Evolutionary conservation across 2,888 invertebrate genomes (phyloP).

Genomic region (Orthosia cruda): DNA sequence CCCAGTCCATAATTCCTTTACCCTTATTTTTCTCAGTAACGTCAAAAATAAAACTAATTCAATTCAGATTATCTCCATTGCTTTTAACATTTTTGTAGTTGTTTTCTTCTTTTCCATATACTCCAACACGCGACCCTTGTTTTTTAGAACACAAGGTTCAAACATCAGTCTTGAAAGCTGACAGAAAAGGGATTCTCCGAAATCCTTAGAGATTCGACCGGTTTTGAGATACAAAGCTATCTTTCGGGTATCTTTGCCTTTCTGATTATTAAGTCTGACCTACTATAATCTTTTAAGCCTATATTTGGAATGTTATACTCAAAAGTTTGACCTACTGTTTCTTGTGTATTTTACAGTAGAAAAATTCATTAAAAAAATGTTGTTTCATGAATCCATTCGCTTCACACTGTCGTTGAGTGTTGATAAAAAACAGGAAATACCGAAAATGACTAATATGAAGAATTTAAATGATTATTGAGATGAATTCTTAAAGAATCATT

Average conservation of each 20-base stretch:
- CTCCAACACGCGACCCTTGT: not conserved
- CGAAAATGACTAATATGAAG: not conserved
- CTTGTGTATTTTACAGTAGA: not conserved
- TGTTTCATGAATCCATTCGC: too few relatives aligned
- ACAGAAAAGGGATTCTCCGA: slow-evolving; percentile 14
- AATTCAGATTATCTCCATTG: not conserved
- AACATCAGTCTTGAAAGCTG: not conserved
- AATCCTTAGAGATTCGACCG: slow-evolving; percentile 15
- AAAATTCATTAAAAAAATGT: not conserved
- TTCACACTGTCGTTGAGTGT: too few relatives aligned
- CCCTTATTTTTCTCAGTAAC: not conserved
- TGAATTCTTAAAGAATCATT: slow-evolving; percentile 5
- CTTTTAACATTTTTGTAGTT: not conserved
- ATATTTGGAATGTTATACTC: not conserved
- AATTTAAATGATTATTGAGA: slow-evolving; percentile 1
- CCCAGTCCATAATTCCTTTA: not conserved
- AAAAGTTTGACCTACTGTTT: too few relatives aligned
- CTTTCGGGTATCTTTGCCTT: not conserved
- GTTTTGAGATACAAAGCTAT: slow-evolving; percentile 5
- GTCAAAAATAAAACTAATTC: not conserved
- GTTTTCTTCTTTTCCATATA: not conserved
- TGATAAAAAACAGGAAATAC: not conserved
- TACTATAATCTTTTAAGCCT: not conserved
- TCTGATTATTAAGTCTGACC: not conserved
- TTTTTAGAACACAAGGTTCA: not conserved